Evolutionary conservation across 2,888 invertebrate genomes (phyloP), one percentile per base, ranked within the genome.

Genomic region (Slavum lentiscoides): DNA sequence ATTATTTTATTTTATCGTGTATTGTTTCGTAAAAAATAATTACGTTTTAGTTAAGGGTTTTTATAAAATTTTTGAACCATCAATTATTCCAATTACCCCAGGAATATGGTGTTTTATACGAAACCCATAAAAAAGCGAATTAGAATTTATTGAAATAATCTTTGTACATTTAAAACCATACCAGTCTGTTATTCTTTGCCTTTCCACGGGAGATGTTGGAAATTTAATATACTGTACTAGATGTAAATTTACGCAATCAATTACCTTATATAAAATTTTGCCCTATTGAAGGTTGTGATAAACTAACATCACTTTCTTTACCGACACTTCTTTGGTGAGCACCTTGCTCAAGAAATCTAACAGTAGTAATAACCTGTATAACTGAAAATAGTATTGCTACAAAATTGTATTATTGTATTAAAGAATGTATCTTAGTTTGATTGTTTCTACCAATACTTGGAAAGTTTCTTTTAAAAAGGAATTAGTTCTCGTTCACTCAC

Each of bases 271-370:
- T 17, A 81, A 53, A 64, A 62, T n/a, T 37, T 55, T 72, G 49
- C 81, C 73, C n/a, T 9, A 81, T 67, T 39, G 81, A 64, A 62
- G 81, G 72, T 43, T 81, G 81, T 13, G 81, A 70, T 62, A 81
- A 62, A 30, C 62, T 21, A 49, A 61, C 15, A 21, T 59, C 39
- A 64, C 8, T 37, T n/a, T 81, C 81, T n/a, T 64, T 72, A 30
- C 81, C 81, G 17, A 81, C 64, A 6, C 39, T 17, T 39, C 23
- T 21, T 64, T 81, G 81, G 68, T 81, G 73, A n/a, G 72, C 67
- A 49, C 81, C 66, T 72, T 81, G 81, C 19, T 72, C 72, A 23
- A 81, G 58, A 64, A 81, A 81, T 69, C 62, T 19, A 64, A 81
- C 37, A 19, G 39, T 53, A 17, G 62, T 15, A 39, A 30, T 53